Evolutionary conservation across 2,888 invertebrate species (phyloP), one percentile per base, ranked within the genome.

Genomic region (Calameuta filiformis): DNA sequence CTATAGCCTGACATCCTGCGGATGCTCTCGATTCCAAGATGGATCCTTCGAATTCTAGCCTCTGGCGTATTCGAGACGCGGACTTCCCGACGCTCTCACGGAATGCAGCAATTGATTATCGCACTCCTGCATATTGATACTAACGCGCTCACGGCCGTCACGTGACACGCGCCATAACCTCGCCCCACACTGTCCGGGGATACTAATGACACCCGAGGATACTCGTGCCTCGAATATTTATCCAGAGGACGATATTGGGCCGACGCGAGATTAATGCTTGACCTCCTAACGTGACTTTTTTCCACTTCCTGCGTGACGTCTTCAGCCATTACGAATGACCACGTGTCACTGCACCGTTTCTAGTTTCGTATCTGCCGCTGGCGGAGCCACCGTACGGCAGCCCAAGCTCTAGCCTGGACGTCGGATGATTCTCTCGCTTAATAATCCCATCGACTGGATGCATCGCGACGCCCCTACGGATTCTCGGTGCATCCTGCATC

Each of bases 201-300:
- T 83, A 84, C 85, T 84, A 84, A 85, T 85, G 85, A 84, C 84
- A 85, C 83, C 56, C 76, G 78, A 74, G 80, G 80, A 76, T 81
- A 80, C 88, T 90, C 90, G 89, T 90, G 90, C 89, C 88, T 89
- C 87, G 90, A 91, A 91, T 91, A 90, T 90, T 56, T 89, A 88
- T 89, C 88, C 87, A 81, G 79, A 34, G 82, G 79, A 73, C 87
- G 88, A 90, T 90, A 90, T 90, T 90, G 89, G 89, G 88, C 89
- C 88, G 87, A 84, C 84, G 87, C 87, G 89, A 90, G 90, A 91
- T 90, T 90, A 90, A 91, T 90, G 90, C 88, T 91, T 89, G 87
- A 71, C 76, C 76, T 78, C 79, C 75, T 23, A 23, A 15, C 56
- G 6, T 9, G 2, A 56, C 56, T 56, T 23, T 23, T 56, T 56